Base-by-base conservation (phyloP, 1,140 invertebrate species). In the Saccostrea cuccullata region DNA sequence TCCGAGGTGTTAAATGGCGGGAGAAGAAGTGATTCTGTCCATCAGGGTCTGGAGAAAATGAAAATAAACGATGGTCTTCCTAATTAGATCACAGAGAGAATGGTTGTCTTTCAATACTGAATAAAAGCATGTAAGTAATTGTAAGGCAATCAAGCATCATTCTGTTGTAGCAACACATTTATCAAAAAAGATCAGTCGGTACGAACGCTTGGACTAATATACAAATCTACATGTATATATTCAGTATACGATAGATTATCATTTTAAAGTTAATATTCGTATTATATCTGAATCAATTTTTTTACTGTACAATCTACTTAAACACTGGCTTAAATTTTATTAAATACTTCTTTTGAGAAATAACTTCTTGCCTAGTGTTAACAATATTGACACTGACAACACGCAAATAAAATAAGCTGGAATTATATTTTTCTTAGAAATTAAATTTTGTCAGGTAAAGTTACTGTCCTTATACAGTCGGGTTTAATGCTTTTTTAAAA, bases 1-100 rank as follows among this genome's bases (percentile, higher is more conserved):
- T 12, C 23, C 15, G 70, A 36, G 26, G 70, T 77, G 70, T 4
- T 0, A 30, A 77, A 23, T 11, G 70, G 70, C 9, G 15, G 3
- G 26, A 64, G 23, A 15, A 15, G 26, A 73, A 15, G 26, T 2
- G 30, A 36, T 15, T 36, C 30, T 36, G 23, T 77, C 70, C 70
- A 77, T 77, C 70, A 15, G 12, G 30, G 26, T 30, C 13, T 40
- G 13, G 26, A 20, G 17, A 36, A 77, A 77, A 77, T 77, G 70
- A 77, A 77, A 77, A 77, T 77, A 77, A 77, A 77, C 3, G 70
- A 77, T 6, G 26, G 9, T 26, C 26, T 26, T 36, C 8, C 0
- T 73, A 73, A 77, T 77, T 30, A 26, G 26, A 77, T 77, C 70
- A 77, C 8, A 36, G 70, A 77, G 26, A 77, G 70, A 36, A 77